Base-by-base conservation (phyloP, 2,888 invertebrate species). In the Hirtodrosophila duncani region DNA sequence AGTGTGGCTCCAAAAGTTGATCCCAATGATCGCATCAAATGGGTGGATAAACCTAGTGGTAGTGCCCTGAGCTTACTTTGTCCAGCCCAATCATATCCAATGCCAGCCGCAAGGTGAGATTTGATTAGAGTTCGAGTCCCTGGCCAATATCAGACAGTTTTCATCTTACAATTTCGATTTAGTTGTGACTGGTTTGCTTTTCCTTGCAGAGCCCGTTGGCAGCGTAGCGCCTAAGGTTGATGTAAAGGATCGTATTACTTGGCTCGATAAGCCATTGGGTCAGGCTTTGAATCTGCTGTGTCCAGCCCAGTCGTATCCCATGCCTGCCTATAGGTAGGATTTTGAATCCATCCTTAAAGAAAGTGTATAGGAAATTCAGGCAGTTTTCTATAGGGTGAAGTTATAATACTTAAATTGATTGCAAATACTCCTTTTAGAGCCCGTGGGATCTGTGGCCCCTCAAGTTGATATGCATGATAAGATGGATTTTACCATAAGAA, bases 261-360 rank as follows among this genome's bases (percentile, higher is more conserved):
- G 89, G 87, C 88, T 90, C 63, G 89, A 89, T 80, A 88, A 88
- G 11, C 67, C 67, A 0, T 39, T 14, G 10, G 75, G 67, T 3
- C 34, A 56, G 3, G 89, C 90, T 79, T 89, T 93, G 82, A 91
- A 90, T 48, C 86, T 93, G 68, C 88, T 92, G 81, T 93, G 93
- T 85, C 93, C 92, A 83, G 92, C 93, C 52, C 93, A 93, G 89
- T 93, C 92, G 61, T 92, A 91, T 86, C 93, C 93, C 63, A 90
- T 91, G 86, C 90, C 91, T 61, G 85, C 88, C 60, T 90, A 89
- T 89, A 82, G 84, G 84, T 85, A 81, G 34, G 53, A 9, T 1
- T 57, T 36, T 34, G 31, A 1, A 49, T 49, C 9, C 37, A 45
- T 63, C 87, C 86, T 83, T 83, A 85, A 74, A 87, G 84, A 62